Base-by-base conservation (phyloP, 2,888 invertebrate genomes). In the Dorcus hopei region DNA sequence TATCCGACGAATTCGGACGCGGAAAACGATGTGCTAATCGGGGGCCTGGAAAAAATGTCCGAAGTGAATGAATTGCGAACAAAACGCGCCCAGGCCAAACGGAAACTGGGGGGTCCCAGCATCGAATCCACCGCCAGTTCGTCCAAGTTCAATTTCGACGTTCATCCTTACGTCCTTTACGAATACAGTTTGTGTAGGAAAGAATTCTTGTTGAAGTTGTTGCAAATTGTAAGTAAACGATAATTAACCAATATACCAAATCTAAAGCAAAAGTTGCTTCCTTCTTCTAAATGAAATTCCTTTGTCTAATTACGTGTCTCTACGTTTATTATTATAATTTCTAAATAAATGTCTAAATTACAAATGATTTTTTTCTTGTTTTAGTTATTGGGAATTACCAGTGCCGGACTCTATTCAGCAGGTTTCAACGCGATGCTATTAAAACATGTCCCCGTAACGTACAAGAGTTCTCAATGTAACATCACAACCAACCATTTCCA, bases 371-470 rank as follows among this genome's bases (percentile, higher is more conserved):
- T 42, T 42, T 42, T 56, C 52, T 49, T 48, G 38, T 67, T 68
- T 40, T 62, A 75, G 75, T 9, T 69, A 7, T 62, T 65, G 5
- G 69, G 70, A 9, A 61, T 70, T 26, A 50, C 69, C 14, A 71
- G 72, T 52, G 65, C 69, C 3, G 72, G 69, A 2, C 50, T 74
- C 6, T 74, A 74, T 54, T 70, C 72, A 1, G 66, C 69, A 61
- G 73, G 70, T 1, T 51, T 69, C 5, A 56, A 61, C 14, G 42
- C 70, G 4, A 65, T 70, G 19, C 38, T 61, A 9, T 51, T 58
- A 38, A 68, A 68, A 41, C 23, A 54, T 9, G 45, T 55, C 9
- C 14, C 38, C 8, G 41, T n/a, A 14, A 45, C 42, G 45, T 14
- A 16, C 14, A 49, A 42, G 1, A 8, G 42, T 7, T 9, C 38